A percentile compares a stretch with the other conserved stretches of the same genome.
phyloP scores from a whole-genome alignment of 2,888 invertebrate genomes.

The Cephus runcator region DNA sequence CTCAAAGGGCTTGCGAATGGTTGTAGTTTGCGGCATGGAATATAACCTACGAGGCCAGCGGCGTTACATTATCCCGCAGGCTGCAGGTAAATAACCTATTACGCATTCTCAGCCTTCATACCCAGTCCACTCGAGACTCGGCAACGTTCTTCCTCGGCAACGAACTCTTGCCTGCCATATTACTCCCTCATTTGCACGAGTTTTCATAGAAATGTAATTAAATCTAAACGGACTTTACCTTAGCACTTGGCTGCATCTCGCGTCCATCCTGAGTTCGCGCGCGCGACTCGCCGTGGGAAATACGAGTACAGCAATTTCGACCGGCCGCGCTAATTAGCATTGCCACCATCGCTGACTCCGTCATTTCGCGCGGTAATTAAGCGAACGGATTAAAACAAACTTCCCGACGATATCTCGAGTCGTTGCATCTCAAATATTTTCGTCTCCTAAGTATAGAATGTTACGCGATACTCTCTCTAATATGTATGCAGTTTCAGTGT shows the following conservation, averaged over 20 bases:
- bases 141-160: not conserved
- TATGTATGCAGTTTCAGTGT: not conserved
- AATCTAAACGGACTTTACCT: slow-evolving; percentile 44
- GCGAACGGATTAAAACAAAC: not conserved
- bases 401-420: not conserved
- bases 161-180: slow-evolving; percentile 25
- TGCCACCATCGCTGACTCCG: slow-evolving; percentile 16
- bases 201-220: slow-evolving; percentile 54
- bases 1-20: no score
- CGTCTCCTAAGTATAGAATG: not conserved
- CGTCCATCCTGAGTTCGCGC: not conserved
- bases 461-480: not conserved
- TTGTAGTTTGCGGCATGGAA: no score
- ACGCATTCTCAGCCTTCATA: slow-evolving; percentile 43
- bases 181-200: slow-evolving; percentile 47
- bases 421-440: not conserved
- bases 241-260: slow-evolving; percentile 11
- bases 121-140: not conserved
- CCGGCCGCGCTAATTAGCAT: slow-evolving; percentile 47
- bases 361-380: not conserved
- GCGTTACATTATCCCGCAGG: slow-evolving; percentile 15
- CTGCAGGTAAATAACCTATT: slow-evolving; percentile 54
- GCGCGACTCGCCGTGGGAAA: slow-evolving; percentile 36
- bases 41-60: not conserved
- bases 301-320: slow-evolving; percentile 32